Evolutionary conservation across 2,113 vertebrate species (phyloP).

Genomic region (Dipodomys stephensi): DNA sequence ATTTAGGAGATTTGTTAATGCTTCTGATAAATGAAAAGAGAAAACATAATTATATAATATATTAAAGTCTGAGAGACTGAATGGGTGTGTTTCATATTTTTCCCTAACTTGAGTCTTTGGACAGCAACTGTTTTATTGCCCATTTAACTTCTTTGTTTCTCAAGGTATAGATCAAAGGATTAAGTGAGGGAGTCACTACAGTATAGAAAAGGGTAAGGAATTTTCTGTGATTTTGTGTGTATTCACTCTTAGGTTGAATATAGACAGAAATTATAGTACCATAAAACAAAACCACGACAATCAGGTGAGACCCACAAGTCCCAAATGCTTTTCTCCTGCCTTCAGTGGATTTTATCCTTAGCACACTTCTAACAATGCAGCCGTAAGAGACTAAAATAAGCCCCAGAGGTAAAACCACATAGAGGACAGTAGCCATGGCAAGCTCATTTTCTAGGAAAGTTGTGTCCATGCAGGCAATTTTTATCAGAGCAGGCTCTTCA

Average conservation of each 20-base stretch:
- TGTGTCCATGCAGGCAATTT: conserved; percentile 31
- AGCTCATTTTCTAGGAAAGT: conserved; percentile 16
- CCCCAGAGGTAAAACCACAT: background rate
- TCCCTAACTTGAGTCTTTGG: background rate
- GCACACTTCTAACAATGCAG: conserved; percentile 26
- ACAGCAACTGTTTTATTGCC: background rate
- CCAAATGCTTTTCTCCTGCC: conserved; percentile 49
- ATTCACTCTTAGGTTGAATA: conserved; percentile 25
- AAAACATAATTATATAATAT: background rate
- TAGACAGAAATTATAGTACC: conserved; percentile 3
- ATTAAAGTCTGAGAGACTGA: accelerated
- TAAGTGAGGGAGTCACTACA: conserved; percentile 38
- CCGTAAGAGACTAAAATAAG: conserved; percentile 17
- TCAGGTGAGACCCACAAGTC: conserved; percentile 39
- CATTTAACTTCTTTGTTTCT: conserved; percentile 51
- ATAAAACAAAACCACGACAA: conserved; percentile 41
- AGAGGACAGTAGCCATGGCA: background rate
- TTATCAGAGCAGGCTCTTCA: conserved; percentile 37
- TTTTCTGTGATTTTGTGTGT: background rate
- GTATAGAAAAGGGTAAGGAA: conserved; percentile 47
- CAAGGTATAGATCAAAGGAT: conserved; percentile 52
- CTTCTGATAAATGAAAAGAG: background rate
- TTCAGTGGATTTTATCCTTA: background rate
- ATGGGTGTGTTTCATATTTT: background rate
- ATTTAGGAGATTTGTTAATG: background rate